Evolutionary conservation across 2,888 invertebrate species (phyloP).

Genomic region (Dicyrtoma fusca): DNA sequence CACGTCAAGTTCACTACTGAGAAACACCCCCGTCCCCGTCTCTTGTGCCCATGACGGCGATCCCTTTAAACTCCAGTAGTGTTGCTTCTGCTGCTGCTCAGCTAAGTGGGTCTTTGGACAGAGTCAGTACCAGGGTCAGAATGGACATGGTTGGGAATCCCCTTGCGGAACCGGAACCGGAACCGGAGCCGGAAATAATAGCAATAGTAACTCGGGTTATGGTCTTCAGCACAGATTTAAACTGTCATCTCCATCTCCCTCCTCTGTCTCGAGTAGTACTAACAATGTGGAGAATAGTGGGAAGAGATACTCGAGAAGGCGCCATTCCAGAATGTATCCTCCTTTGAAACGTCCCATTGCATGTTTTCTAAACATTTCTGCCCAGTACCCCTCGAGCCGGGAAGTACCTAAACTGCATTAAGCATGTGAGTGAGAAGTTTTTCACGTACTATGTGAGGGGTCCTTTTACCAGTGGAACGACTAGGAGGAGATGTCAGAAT

Average conservation of each 20-base stretch:
- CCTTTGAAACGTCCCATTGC: conserved; percentile 28
- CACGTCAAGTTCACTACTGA: too few relatives aligned
- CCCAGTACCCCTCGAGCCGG: conserved; percentile 15
- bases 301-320: conserved; percentile 17
- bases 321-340: conserved; percentile 29
- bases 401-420: conserved; percentile 30
- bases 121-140: background rate
- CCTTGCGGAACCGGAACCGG: too few relatives aligned
- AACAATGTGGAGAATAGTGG: conserved; percentile 11
- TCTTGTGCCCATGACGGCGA: background rate
- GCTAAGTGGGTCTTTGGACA: background rate
- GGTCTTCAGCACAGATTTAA: conserved; percentile 14
- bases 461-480: conserved; percentile 18
- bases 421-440: conserved; percentile 24
- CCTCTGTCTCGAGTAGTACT: conserved; percentile 21
- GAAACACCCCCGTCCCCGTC: conserved; percentile 5
- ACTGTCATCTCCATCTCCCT: conserved; percentile 25
- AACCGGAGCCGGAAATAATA: too few relatives aligned
- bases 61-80: too few relatives aligned
- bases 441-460: conserved; percentile 28
- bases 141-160: background rate
- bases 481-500: conserved; percentile 23
- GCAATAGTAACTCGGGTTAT: too few relatives aligned
- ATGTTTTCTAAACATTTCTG: conserved; percentile 31
- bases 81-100: background rate